Base-by-base conservation (phyloP, 2,113 vertebrate genomes). In the Vulpes vulpes region DNA sequence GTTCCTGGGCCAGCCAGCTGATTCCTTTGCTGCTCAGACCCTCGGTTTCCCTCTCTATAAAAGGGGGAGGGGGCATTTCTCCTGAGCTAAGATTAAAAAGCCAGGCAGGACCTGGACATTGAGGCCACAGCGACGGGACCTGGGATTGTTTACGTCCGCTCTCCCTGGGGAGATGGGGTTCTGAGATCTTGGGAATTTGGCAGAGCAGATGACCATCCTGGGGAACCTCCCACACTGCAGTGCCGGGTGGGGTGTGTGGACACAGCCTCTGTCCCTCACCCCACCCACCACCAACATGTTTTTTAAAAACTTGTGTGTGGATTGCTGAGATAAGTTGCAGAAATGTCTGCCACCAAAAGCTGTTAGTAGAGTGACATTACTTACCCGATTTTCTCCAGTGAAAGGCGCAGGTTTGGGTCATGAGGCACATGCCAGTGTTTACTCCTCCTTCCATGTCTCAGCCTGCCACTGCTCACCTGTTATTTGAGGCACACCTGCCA, bases 221-320 rank as follows among this genome's bases (percentile, higher is more conserved):
- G 32, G 9, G 8, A 4, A 11, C 3, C 62, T 32, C 0, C 1
- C 0, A 32, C 55, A 57, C 65, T 7, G 5, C 27, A 0, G 32
- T 7, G 32, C 8, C 15, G 4, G n/a, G 3, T 27, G 19, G 49
- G 27, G 3, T 2, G 8, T 49, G 62, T 2, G 30, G 67, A 23
- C 2, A 0, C 64, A 49, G n/a, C 3, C 22, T 25, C 53, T n/a
- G 19, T 15, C 43, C 43, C 7, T 7, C 43, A 1, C 7, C 53
- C 43, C n/a, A 5, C 2, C 5, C 2, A 32, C 3, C 32, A 7
- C 2, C 17, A 23, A 2, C 35, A 11, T 17, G 64, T 0, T 64
- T 23, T 35, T 38, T 62, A 38, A 3, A 71, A 89, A 35, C 22
- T 5, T 3, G 6, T 15, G 20, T 5, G 0, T 51, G 12, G 65